Percentiles rank a stretch among this genome's conserved stretches.
phyloP scores from a whole-genome alignment of 2,888 invertebrate species.

The Oscheius onirici region DNA sequence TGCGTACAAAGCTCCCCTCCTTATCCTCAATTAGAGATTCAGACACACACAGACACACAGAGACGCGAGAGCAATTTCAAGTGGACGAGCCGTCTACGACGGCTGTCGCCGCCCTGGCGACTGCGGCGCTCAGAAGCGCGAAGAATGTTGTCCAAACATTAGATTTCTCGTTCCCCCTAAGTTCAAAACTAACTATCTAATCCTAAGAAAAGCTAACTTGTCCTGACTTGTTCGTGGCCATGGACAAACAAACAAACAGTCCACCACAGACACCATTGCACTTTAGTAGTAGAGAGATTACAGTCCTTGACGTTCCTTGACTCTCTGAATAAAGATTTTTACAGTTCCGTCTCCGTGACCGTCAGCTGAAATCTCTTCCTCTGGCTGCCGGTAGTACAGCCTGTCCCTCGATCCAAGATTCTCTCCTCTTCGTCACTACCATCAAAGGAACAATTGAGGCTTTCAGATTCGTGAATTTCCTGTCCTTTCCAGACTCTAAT shows the following conservation, averaged over 20 bases:
- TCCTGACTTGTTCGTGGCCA: too few relatives aligned
- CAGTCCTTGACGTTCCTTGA: neutral
- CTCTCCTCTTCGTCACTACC: neutral
- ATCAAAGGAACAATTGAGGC: slow-evolving; percentile 17
- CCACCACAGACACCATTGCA: too few relatives aligned
- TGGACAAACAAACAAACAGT: too few relatives aligned
- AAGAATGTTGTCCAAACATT: too few relatives aligned
- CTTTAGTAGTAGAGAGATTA: neutral
- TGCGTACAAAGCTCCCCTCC: too few relatives aligned
- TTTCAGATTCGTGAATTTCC: neutral
- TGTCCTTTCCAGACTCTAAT: too few relatives aligned
- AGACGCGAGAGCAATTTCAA: too few relatives aligned
- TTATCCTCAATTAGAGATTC: too few relatives aligned
- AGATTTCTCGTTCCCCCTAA: too few relatives aligned
- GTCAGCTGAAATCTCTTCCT: neutral
- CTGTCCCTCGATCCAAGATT: neutral
- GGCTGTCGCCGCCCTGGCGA: neutral
- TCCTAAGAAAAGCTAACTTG: too few relatives aligned
- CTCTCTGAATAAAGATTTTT: neutral
- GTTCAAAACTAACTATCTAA: too few relatives aligned
- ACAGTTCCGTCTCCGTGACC: neutral
- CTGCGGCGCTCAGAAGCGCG: neutral
- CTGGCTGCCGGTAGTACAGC: slow-evolving; percentile 8
- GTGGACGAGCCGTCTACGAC: neutral
- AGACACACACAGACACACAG: too few relatives aligned